Percentiles rank a stretch among this genome's conserved stretches.
Conservation (phyloP, 1,140 invertebrate genomes). For the Zaprionus camerounensis region DNA sequence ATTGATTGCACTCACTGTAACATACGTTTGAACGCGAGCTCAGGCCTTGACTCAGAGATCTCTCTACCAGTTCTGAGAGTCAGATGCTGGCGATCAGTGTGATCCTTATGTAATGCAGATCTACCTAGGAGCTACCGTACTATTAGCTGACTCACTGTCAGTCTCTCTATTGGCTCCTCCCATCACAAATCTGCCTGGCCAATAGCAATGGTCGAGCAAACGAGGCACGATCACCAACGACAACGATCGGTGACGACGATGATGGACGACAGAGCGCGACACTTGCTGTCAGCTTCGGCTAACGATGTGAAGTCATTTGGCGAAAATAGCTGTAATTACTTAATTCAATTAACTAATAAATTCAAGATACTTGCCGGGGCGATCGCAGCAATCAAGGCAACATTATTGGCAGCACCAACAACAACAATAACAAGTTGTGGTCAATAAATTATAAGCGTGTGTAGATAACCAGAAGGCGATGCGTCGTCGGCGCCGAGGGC, state of each 20-base stretch:
- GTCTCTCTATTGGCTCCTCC: slow-evolving; percentile 29
- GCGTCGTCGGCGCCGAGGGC: slow-evolving; percentile 12
- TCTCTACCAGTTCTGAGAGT: background rate
- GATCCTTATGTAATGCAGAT: slow-evolving; percentile 16
- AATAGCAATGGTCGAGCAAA: slow-evolving; percentile 39
- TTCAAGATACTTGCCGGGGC: slow-evolving; percentile 52
- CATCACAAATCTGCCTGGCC: slow-evolving; percentile 18
- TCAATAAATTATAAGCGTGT: slow-evolving; percentile 61
- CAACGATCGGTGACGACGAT: slow-evolving; percentile 18
- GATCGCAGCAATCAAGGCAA: slow-evolving; percentile 13
- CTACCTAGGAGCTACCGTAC: background rate
- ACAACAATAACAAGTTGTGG: slow-evolving; percentile 18
- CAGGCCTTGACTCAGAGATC: background rate
- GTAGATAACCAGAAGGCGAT: slow-evolving; percentile 42
- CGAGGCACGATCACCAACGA: slow-evolving; percentile 9
- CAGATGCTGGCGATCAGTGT: background rate
- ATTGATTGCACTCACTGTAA: background rate
- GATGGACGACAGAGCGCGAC: slow-evolving; percentile 15
- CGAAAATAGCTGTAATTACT: slow-evolving; percentile 71
- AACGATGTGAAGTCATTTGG: slow-evolving; percentile 58
- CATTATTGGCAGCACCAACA: slow-evolving; percentile 8
- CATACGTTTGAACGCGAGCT: background rate
- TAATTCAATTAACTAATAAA: slow-evolving; percentile 70
- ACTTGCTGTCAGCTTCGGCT: slow-evolving; percentile 8
- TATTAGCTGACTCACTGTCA: slow-evolving; percentile 16